Evolutionary conservation across 1,140 invertebrate species (phyloP).

Genomic region (Gerris buenoi): DNA sequence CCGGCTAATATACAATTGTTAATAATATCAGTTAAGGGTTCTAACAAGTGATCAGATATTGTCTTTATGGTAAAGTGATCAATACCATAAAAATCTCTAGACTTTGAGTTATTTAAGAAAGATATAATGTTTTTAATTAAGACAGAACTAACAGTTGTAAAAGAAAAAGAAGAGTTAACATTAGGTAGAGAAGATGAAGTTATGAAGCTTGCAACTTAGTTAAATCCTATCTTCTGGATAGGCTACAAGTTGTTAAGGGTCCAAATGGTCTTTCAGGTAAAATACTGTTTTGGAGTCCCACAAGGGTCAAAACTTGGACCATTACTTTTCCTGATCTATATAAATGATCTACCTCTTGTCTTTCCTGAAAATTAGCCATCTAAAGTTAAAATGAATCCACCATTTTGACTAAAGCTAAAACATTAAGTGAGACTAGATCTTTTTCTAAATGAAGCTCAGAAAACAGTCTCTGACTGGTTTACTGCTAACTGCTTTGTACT

Average conservation of each 20-base stretch:
- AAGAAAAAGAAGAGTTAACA: too few relatives aligned
- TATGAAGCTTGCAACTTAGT: not conserved
- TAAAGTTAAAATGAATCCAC: not conserved
- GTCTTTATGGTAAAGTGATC: not conserved
- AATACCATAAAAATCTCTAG: not conserved
- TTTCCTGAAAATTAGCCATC: not conserved
- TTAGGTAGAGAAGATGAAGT: too few relatives aligned
- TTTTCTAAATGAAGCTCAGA: too few relatives aligned
- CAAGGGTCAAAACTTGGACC: not conserved
- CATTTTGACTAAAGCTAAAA: not conserved
- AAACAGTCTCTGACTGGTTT: too few relatives aligned
- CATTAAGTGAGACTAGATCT: not conserved
- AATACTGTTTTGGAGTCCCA: not conserved
- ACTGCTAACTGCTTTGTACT: too few relatives aligned
- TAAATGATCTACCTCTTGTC: not conserved
- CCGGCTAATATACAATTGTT: not conserved
- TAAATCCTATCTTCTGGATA: not conserved
- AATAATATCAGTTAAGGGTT: not conserved
- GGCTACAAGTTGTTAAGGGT: not conserved
- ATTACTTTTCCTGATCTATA: not conserved
- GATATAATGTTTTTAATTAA: too few relatives aligned
- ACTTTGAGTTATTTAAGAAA: not conserved
- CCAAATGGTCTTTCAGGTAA: not conserved
- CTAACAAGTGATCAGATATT: not conserved
- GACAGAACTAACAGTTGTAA: too few relatives aligned